Conservation (phyloP, 2,888 invertebrate genomes). For the Andrena dorsata region DNA sequence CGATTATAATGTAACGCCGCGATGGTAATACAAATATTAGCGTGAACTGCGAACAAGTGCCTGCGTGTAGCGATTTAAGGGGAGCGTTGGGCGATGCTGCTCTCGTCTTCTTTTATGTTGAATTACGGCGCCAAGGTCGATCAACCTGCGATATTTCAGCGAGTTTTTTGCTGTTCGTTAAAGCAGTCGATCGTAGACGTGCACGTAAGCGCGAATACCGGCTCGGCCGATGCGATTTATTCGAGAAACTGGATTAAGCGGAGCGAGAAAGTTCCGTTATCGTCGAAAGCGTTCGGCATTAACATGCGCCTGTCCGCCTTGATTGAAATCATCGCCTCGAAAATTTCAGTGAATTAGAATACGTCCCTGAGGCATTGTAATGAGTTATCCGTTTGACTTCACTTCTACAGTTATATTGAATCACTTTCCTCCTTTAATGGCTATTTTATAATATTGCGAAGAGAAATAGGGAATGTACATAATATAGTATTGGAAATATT, state of each 20-base stretch:
- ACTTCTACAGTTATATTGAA: too few relatives aligned
- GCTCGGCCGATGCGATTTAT: conserved; percentile 72
- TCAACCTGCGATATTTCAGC: conserved; percentile 24
- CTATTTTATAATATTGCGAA: neutral
- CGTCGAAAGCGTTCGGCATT: conserved; percentile 79
- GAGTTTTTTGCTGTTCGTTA: conserved; percentile 21
- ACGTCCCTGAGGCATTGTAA: neutral
- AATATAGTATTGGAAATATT: too few relatives aligned
- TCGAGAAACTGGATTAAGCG: conserved; percentile 83
- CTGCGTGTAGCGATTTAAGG: neutral
- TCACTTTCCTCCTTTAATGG: too few relatives aligned
- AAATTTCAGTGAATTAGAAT: conserved; percentile 45
- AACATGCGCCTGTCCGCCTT: conserved; percentile 66
- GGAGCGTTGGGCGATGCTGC: neutral
- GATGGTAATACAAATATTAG: too few relatives aligned
- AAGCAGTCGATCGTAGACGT: conserved; percentile 13
- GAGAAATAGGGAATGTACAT: neutral
- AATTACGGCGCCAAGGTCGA: conserved; percentile 43
- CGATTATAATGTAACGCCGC: too few relatives aligned
- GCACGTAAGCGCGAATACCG: conserved; percentile 37
- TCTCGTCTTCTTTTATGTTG: conserved; percentile 16
- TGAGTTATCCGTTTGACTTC: too few relatives aligned
- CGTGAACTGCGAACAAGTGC: neutral
- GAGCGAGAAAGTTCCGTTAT: conserved; percentile 83
- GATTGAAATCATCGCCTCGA: conserved; percentile 62